These are phyloP conservation scores for Zaprionus nigranus DNA, from an alignment of 1,140 invertebrate genomes.

Conservation along the genomic window DNA sequence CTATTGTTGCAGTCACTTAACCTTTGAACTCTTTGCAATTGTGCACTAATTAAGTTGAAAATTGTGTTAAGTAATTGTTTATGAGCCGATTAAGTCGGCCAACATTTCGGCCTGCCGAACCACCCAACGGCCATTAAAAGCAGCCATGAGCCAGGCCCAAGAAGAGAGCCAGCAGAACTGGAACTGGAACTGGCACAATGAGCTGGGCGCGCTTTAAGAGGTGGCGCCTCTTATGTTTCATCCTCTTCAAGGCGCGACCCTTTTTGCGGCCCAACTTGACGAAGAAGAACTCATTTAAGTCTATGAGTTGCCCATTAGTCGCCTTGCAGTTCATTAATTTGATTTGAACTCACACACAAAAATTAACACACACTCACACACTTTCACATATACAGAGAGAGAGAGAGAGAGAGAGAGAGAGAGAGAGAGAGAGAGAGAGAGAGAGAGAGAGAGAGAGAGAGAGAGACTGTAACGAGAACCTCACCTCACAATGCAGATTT, in stretches of 20 bases:
- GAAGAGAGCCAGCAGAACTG: neutral
- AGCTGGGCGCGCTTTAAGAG: neutral
- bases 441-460: neutral
- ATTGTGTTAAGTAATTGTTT: constrained; percentile 80
- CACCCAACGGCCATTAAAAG: constrained; percentile 33
- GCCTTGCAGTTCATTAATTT: constrained; percentile 74
- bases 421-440: neutral
- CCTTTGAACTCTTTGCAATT: constrained; percentile 76
- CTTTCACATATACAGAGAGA: neutral
- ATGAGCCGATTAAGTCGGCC: constrained; percentile 62
- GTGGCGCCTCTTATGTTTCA: neutral
- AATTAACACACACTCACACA: constrained; percentile 20
- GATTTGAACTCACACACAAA: constrained; percentile 56
- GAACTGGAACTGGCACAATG: constrained; percentile 17
- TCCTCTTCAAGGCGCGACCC: constrained; percentile 5
- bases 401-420: neutral
- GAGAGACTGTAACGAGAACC: neutral
- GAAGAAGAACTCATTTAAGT: constrained; percentile 60
- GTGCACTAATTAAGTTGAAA: constrained; percentile 71
- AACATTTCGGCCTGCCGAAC: constrained; percentile 38
- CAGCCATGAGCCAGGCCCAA: constrained; percentile 28
- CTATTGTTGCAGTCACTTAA: constrained; percentile 68
- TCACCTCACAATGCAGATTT: constrained; percentile 51
- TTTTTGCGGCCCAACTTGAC: constrained; percentile 38
- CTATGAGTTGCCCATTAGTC: constrained; percentile 71